Percentiles rank a stretch among this genome's conserved stretches.
These are phyloP conservation scores for Tachysurus fulvidraco DNA, from an alignment of 2,113 vertebrate genomes.

Conservation along the genomic window DNA sequence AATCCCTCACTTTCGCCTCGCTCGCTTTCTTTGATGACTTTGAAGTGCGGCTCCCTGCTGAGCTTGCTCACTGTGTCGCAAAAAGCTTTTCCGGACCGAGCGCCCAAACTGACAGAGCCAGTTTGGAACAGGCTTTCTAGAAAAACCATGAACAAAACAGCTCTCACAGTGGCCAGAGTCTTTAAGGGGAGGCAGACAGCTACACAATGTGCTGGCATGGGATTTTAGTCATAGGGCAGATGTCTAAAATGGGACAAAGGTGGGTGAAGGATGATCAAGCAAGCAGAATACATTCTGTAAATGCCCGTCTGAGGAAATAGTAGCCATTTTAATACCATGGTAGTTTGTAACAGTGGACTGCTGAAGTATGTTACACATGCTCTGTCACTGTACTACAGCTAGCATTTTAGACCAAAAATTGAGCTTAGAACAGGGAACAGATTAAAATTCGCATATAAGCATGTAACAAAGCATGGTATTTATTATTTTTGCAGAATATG, in stretches of 20 bases:
- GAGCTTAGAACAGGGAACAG: not conserved
- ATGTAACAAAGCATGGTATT: not conserved
- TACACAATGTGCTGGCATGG: slow-evolving; percentile 36
- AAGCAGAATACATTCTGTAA: slow-evolving; percentile 18
- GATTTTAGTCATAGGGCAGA: slow-evolving; percentile 36
- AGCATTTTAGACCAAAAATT: not conserved
- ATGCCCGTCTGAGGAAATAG: not conserved
- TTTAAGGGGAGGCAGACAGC: slow-evolving; percentile 37
- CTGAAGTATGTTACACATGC: not conserved
- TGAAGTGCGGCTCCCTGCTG: slow-evolving; percentile 52
- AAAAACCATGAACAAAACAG: slow-evolving; percentile 41
- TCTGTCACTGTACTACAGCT: not conserved
- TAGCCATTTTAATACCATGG: not conserved
- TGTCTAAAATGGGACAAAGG: slow-evolving; percentile 19
- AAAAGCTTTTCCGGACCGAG: slow-evolving; percentile 54
- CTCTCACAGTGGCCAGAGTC: slow-evolving; percentile 36
- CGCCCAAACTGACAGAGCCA: slow-evolving; percentile 47
- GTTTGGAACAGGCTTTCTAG: slow-evolving; percentile 48
- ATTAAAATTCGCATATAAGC: not conserved
- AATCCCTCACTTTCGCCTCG: slow-evolving; percentile 31
- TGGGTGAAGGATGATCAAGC: slow-evolving; percentile 26
- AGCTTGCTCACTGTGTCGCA: slow-evolving; percentile 49
- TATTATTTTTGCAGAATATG: slow-evolving; percentile 2
- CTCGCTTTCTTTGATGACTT: slow-evolving; percentile 51
- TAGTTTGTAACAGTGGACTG: not conserved